Conservation (phyloP, 1,140 invertebrate genomes). For the Drosophila murphyi region DNA sequence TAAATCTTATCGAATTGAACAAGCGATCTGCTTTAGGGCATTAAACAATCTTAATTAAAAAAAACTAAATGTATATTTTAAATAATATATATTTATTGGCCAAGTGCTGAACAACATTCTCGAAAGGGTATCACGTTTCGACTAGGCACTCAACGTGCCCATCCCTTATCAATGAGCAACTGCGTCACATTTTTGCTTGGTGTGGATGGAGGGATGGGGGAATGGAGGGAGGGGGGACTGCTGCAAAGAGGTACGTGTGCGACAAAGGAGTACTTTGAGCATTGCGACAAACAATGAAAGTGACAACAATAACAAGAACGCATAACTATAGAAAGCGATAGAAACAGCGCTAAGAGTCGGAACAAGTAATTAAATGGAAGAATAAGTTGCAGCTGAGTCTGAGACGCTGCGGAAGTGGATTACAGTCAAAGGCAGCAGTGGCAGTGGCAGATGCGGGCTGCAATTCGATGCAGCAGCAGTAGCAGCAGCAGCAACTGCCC, state of each 20-base stretch:
- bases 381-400: conserved; percentile 55
- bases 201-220: background rate
- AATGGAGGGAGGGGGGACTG: background rate
- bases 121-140: conserved; percentile 10
- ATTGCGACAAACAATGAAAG: conserved; percentile 55
- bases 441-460: conserved; percentile 35
- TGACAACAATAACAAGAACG: conserved; percentile 34
- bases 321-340: conserved; percentile 47
- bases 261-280: conserved; percentile 67
- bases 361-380: conserved; percentile 78
- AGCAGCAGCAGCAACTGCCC: conserved; percentile 40
- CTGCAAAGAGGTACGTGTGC: conserved; percentile 64
- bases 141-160: background rate
- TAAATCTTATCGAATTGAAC: no score
- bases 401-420: conserved; percentile 51
- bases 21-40: no score
- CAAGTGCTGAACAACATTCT: background rate
- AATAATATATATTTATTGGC: background rate
- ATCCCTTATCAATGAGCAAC: conserved; percentile 40
- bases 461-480: conserved; percentile 46
- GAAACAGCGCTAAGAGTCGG: conserved; percentile 77
- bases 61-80: background rate
- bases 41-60: no score
- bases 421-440: conserved; percentile 16
- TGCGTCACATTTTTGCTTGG: conserved; percentile 51